Evolutionary conservation across 2,797 vertebrate species (phyloP).

Genomic region (Emydoidea blandingii): DNA sequence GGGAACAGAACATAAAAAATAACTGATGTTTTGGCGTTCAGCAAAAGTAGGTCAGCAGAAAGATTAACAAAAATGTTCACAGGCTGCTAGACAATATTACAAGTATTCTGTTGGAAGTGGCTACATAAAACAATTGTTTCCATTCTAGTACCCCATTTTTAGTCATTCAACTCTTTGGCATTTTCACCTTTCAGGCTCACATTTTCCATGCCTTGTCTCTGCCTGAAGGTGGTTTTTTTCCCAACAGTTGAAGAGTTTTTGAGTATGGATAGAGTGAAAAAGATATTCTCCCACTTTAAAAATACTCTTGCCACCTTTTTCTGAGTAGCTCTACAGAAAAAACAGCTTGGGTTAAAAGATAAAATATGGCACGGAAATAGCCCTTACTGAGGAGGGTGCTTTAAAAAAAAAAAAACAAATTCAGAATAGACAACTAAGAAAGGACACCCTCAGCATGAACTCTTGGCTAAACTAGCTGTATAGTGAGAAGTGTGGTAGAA

Average conservation of each 20-base stretch:
- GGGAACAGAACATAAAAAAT: not conserved
- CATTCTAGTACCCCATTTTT: not conserved
- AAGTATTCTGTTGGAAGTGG: not conserved
- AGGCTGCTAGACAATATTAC: not conserved
- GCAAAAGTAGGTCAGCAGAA: not conserved
- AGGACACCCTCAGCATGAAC: not conserved
- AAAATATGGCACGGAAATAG: not conserved
- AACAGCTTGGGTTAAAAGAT: not conserved
- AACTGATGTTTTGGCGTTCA: not conserved
- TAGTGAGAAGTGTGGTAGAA: not conserved
- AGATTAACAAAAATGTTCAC: not conserved
- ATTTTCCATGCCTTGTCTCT: not conserved
- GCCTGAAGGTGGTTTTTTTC: not conserved
- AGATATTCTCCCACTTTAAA: not conserved
- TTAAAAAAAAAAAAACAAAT: not conserved
- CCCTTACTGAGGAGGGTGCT: not conserved
- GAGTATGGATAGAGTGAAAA: not conserved
- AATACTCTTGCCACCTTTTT: slow-evolving; percentile 5
- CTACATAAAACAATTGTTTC: not conserved
- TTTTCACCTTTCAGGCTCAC: not conserved
- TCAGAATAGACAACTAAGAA: slow-evolving; percentile 1
- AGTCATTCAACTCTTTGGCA: not conserved
- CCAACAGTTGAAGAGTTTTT: not conserved
- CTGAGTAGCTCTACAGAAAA: not conserved
- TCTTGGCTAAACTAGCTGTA: not conserved